These are phyloP conservation scores for Rana temporaria DNA, from an alignment of 2,113 vertebrate species.

Conservation along the genomic window DNA sequence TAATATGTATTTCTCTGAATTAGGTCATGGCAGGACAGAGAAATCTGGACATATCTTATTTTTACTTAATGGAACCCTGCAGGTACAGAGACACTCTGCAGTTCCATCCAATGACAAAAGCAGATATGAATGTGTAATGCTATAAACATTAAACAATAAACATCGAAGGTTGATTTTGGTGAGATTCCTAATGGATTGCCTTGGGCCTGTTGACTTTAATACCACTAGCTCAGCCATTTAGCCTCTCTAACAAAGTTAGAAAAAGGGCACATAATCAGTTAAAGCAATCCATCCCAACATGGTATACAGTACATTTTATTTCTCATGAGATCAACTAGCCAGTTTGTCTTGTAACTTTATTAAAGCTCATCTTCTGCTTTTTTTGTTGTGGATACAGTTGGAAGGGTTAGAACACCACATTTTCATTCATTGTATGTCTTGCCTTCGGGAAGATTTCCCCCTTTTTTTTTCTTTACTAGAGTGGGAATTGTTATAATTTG, in stretches of 20 bases:
- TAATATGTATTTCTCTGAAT: background rate
- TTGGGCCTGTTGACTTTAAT: conserved; percentile 43
- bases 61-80: conserved; percentile 34
- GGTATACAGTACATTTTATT: conserved; percentile 20
- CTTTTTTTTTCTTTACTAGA: too few relatives aligned
- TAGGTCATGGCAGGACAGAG: conserved; percentile 30
- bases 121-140: conserved; percentile 29
- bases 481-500: too few relatives aligned
- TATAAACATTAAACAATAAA: conserved; percentile 41
- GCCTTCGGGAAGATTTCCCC: too few relatives aligned
- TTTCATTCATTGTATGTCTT: too few relatives aligned
- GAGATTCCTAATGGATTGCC: conserved; percentile 45
- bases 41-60: background rate
- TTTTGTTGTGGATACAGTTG: background rate
- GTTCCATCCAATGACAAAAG: conserved; percentile 8
- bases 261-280: conserved; percentile 49
- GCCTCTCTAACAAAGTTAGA: conserved; percentile 47
- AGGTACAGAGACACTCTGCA: background rate
- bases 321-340: conserved; percentile 6
- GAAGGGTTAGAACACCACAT: too few relatives aligned
- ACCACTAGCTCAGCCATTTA: conserved; percentile 46
- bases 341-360: conserved; percentile 5
- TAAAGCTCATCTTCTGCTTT: conserved; percentile 1
- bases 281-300: conserved; percentile 23
- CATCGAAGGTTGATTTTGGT: conserved; percentile 21